Base-by-base conservation (phyloP, 2,888 invertebrate species). In the Cenopis cana region DNA sequence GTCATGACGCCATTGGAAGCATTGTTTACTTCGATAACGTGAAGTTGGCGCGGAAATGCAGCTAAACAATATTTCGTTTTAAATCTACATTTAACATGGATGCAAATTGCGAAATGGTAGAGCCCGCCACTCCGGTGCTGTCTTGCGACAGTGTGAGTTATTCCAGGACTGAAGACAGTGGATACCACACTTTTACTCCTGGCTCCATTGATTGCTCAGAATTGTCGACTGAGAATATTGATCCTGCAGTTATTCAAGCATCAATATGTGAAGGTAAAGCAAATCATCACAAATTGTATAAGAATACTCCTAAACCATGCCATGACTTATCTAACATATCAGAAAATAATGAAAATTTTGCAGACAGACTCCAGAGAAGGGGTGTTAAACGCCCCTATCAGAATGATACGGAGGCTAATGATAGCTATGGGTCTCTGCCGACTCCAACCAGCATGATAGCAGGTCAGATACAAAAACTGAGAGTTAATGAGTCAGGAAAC, bases 381-480 rank as follows among this genome's bases (percentile, higher is more conserved):
- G 90, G 85, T 56, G 68, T 83, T 12, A 93, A 93, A 77, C 84
- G 93, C 14, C 76, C 86, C 10, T 84, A 85, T 75, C 85, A 88
- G 70, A 83, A 84, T n/a, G 85, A 83, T 74, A 68, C 75, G 61
- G 87, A 86, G 38, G 78, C 76, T 65, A 74, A 76, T 59, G 81
- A 84, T 17, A 80, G 74, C 67, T 76, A 74, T 67, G 78, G 75
- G 36, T 80, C 85, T 33, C 78, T 85, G 36, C 85, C 85, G 67
- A 93, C 93, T 54, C 93, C 93, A 69, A 93, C 92, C 38, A 92
- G 86, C 76, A 80, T 85, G 38, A 90, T 93, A 78, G 88, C 91
- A 52, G 89, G 91, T 14, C 87, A 89, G 76, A 86, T 93, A 73
- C 84, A 87, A 74, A 89, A 82, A 69, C 78, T 93, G 29, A 85